Base-by-base conservation (phyloP, 1,140 invertebrate species). In the Zelostemma sp. region DNA sequence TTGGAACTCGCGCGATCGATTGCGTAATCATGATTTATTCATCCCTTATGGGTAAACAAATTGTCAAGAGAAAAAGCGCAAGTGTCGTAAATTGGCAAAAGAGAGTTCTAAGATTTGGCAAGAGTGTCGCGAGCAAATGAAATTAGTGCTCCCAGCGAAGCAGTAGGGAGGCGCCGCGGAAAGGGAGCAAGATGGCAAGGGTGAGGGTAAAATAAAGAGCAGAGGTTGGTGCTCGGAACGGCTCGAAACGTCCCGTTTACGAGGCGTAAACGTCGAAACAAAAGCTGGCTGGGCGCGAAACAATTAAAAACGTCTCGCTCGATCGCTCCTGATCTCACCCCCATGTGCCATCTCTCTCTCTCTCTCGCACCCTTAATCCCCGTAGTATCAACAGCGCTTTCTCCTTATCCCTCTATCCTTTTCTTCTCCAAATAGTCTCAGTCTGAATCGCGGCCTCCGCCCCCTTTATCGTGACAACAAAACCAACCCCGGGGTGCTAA, bases 271-370 rank as follows among this genome's bases (percentile, higher is more conserved):
- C 80, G 78, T 76, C 77, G 76, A 82, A 85, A 85, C 83, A 83
- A 83, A 84, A 82, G 81, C 70, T 73, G 80, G 72, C 79, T 79
- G 77, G 75, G 80, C 75, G 77, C 75, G 81, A 83, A 85, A 85
- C 81, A 83, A 85, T 85, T 85, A 85, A 85, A 85, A 85, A 85
- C 83, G 80, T 85, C 83, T 82, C 82, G 83, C 83, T 82, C 79
- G 78, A 84, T 84, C 81, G 81, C 83, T 80, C 72, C 65, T 74
- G 57, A 77, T 72, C 74, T 73, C 69, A 70, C 73, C 71, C 72
- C 68, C 67, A n/a, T n/a, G n/a, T 25, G 21, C 8, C 21, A 25
- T 56, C 28, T 46, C 61, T 33, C 63, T 53, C 49, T 55, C 68
- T n/a, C 54, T 25, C 17, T 38, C 43, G 43, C 35, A 19, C 48